Base-by-base conservation (phyloP, 2,797 vertebrate species). In the Lerista edwardsae region DNA sequence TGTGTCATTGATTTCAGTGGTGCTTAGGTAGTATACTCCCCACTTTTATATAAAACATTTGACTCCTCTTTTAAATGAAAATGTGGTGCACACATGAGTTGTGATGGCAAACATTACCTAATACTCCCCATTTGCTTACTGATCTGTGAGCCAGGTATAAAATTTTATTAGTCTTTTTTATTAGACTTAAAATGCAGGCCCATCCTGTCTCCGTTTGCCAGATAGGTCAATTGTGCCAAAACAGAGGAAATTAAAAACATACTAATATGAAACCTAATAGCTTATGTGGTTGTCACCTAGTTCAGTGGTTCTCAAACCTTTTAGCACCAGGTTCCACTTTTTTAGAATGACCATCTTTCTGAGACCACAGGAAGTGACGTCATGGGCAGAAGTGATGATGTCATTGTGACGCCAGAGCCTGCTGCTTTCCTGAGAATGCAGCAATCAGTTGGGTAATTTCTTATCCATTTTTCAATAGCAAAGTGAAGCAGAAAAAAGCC, bases 91-190 rank as follows among this genome's bases (percentile, higher is more conserved):
- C 80, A n/a, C 25, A 68, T 31, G 69, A 90, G 69, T 87, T 82
- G 75, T 82, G 90, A 88, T 31, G 27, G 79, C 82, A 91, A 92
- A 36, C 65, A 81, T 92, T 89, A 89, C 19, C 51, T 92, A 91
- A 92, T 36, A 89, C n/a, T 76, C 36, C 23, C 55, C 44, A 65
- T 86, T 85, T 91, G 79, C 79, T 79, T 92, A 79, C 75, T 91
- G 71, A 91, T 84, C 36, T 86, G 31, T 90, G 88, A 93, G 83
- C 17, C 74, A 80, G 29, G 85, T 88, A 91, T 83, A 88, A 90
- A 86, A 78, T 84, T 87, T 86, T 91, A 84, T 69, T 90, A 79
- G 17, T 2, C 75, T 92, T 92, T 91, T 93, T 91, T 88, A 90
- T 80, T 81, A 87, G 69, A 84, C 84, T 88, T 92, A 90, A 84